These are phyloP conservation scores for Alligator mississippiensis DNA, from an alignment of 2,113 vertebrate genomes.

Conservation along the genomic window DNA sequence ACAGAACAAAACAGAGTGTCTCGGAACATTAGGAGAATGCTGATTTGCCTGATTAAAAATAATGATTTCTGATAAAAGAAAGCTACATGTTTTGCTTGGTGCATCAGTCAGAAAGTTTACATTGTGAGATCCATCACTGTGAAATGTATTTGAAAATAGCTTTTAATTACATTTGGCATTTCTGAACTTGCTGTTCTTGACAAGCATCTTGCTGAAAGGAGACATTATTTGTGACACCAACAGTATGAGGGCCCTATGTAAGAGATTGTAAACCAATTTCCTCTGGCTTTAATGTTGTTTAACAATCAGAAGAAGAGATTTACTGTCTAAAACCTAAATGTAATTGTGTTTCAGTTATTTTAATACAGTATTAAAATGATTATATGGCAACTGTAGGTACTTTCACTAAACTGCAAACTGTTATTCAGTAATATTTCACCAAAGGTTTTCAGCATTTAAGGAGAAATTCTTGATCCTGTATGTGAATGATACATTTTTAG, in stretches of 20 bases:
- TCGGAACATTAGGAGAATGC: background rate
- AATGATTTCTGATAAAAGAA: background rate
- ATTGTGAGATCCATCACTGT: background rate
- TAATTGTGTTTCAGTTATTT: slow-evolving; percentile 31
- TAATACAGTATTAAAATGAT: background rate
- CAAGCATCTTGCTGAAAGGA: background rate
- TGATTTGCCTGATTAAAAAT: background rate
- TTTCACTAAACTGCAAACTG: background rate
- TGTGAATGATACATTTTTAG: background rate
- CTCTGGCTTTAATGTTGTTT: slow-evolving; percentile 29
- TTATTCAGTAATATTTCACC: background rate
- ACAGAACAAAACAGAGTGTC: background rate
- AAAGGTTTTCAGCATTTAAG: slow-evolving; percentile 1
- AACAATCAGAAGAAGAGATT: slow-evolving; percentile 13
- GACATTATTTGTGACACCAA: slow-evolving; percentile 1
- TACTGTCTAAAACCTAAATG: background rate
- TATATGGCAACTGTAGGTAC: background rate
- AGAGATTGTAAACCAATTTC: slow-evolving; percentile 21
- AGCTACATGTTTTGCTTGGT: background rate
- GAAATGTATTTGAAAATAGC: slow-evolving; percentile 10
- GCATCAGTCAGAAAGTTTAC: background rate
- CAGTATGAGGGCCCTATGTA: background rate
- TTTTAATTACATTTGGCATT: slow-evolving; percentile 19
- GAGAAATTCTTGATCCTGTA: background rate
- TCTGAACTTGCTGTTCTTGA: background rate